These are phyloP conservation scores for Helostoma temminkii DNA, from an alignment of 2,797 vertebrate species.

Conservation along the genomic window DNA sequence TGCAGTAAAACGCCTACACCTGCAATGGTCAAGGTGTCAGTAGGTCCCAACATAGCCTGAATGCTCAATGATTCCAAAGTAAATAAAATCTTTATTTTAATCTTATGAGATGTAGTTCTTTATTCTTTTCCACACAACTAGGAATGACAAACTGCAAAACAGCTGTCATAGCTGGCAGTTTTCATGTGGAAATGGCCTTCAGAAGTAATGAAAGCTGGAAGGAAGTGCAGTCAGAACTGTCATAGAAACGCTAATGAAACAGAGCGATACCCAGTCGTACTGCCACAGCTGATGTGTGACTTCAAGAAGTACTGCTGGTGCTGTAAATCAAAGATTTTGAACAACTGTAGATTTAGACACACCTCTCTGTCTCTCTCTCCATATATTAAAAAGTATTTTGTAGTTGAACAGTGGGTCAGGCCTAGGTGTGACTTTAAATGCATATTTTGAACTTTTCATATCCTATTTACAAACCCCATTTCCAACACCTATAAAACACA, in stretches of 20 bases:
- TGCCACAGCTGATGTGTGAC: slow-evolving; percentile 36
- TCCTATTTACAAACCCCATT: too few relatives aligned
- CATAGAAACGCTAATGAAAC: slow-evolving; percentile 38
- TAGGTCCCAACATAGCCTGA: background rate
- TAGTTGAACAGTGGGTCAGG: background rate
- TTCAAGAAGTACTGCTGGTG: background rate
- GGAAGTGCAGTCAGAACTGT: slow-evolving; percentile 28
- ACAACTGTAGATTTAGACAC: background rate
- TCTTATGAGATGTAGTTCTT: too few relatives aligned
- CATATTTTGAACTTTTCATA: too few relatives aligned
- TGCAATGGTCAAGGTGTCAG: slow-evolving; percentile 1
- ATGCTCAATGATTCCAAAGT: background rate
- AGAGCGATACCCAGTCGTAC: slow-evolving; percentile 13
- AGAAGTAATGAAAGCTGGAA: slow-evolving; percentile 30
- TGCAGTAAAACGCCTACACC: too few relatives aligned
- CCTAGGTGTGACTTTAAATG: too few relatives aligned
- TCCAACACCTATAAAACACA: too few relatives aligned
- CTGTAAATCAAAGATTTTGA: background rate
- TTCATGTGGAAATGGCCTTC: slow-evolving; percentile 36
- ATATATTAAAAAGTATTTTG: too few relatives aligned
- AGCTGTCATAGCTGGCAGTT: slow-evolving; percentile 33
- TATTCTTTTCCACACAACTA: slow-evolving; percentile 24
- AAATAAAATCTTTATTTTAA: slow-evolving; percentile 22
- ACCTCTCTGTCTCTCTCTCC: too few relatives aligned
- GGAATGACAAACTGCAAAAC: slow-evolving; percentile 36